These are phyloP conservation scores for Lamellibrachia columna DNA, from an alignment of 2,888 invertebrate genomes.

Conservation along the genomic window DNA sequence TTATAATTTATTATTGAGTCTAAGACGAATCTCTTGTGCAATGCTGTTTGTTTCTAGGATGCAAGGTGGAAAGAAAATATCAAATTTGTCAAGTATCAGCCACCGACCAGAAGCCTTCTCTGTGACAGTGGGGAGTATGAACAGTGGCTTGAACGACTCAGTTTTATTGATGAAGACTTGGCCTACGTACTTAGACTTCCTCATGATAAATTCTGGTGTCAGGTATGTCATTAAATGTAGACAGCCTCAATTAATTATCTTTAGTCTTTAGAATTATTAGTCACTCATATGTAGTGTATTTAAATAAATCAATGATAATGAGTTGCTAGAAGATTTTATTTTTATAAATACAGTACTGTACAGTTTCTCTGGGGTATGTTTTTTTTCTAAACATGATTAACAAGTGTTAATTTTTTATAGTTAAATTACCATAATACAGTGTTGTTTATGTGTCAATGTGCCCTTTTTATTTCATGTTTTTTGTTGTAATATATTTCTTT, in stretches of 20 bases:
- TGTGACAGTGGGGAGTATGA: conserved; percentile 67
- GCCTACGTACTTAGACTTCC: conserved; percentile 76
- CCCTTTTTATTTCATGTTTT: too few species aligned
- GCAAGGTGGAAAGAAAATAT: conserved; percentile 71
- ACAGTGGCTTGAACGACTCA: conserved; percentile 75
- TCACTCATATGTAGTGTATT: background rate
- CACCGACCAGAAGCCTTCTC: conserved; percentile 52
- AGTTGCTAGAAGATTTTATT: too few species aligned
- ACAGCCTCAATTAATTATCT: background rate
- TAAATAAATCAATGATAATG: too few species aligned
- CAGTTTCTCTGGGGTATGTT: too few species aligned
- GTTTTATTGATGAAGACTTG: conserved; percentile 74
- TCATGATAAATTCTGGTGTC: conserved; percentile 70
- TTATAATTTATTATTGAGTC: too few species aligned
- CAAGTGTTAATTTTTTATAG: too few species aligned
- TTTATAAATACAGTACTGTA: too few species aligned
- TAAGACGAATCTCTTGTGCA: too few species aligned
- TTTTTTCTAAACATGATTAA: too few species aligned
- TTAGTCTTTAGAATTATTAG: background rate
- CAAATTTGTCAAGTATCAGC: conserved; percentile 71
- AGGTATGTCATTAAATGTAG: conserved; percentile 68
- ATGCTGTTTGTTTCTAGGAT: conserved; percentile 65
- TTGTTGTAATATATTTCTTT: too few species aligned
- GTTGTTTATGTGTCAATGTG: too few species aligned
- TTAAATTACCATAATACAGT: too few species aligned